phyloP scores from a whole-genome alignment of 2,888 invertebrate species.

The Gymnoscelis rufifasciata region DNA sequence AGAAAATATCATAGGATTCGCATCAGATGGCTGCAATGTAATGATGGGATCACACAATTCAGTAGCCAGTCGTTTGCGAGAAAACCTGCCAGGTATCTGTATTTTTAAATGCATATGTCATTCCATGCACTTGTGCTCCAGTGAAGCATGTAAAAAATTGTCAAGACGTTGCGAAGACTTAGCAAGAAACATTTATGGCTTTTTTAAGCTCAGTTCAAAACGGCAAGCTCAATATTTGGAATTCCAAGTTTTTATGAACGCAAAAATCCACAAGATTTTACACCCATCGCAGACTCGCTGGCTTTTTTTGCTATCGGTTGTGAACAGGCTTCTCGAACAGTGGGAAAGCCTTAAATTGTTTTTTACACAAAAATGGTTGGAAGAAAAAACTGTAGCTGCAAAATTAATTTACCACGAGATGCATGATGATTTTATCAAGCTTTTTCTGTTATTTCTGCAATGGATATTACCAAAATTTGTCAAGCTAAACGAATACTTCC shows the following conservation, averaged over 20 bases:
- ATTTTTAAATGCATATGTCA: conserved; percentile 12
- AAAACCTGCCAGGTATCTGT: not conserved
- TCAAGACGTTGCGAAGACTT: conserved; percentile 9
- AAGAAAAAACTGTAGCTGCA: conserved; percentile 2
- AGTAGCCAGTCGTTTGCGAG: conserved; percentile 3
- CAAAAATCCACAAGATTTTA: conserved; percentile 7
- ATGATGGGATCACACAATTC: conserved; percentile 13
- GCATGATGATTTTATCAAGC: conserved; percentile 4
- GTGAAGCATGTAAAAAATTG: conserved; percentile 9
- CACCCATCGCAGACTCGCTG: conserved; percentile 13
- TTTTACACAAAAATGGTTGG: conserved; percentile 3
- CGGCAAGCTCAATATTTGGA: not conserved
- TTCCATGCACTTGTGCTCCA: conserved; percentile 4
- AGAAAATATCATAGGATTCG: conserved; percentile 11
- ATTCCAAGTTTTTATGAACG: conserved; percentile 5
- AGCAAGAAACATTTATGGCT: conserved; percentile 7
- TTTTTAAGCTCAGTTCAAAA: conserved; percentile 9
- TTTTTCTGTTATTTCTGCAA: conserved; percentile 1
- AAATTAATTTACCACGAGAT: conserved; percentile 2
- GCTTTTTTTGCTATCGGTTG: conserved; percentile 9
- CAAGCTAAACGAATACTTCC: conserved; percentile 7
- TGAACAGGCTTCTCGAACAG: conserved; percentile 8
- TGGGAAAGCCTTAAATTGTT: conserved; percentile 10
- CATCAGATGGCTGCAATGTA: conserved; percentile 7
- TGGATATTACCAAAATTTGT: conserved; percentile 15